These are phyloP conservation scores for Heliconius sara DNA, from an alignment of 2,888 invertebrate species.

Conservation along the genomic window DNA sequence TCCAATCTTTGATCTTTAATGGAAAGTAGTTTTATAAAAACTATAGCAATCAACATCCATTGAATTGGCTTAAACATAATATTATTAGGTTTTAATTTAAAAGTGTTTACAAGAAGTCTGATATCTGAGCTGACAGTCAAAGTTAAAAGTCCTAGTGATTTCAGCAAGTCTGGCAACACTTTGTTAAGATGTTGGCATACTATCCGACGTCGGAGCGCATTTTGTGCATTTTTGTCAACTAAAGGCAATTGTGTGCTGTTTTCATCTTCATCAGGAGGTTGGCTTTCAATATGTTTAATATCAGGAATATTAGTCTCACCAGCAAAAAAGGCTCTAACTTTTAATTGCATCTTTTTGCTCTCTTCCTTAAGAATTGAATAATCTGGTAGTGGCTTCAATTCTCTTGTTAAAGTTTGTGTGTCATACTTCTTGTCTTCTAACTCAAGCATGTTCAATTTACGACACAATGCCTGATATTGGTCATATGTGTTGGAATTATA, in stretches of 20 bases:
- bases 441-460: conserved; percentile 85
- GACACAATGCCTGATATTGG: conserved; percentile 85
- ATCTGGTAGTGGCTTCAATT: conserved; percentile 85
- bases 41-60: conserved; percentile 88
- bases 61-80: conserved; percentile 88
- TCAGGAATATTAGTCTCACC: conserved; percentile 78
- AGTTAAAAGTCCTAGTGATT: conserved; percentile 75
- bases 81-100: conserved; percentile 87
- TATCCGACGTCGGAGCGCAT: conserved; percentile 87
- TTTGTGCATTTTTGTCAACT: conserved; percentile 87
- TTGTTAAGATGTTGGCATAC: conserved; percentile 87
- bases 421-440: conserved; percentile 85
- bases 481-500: conserved; percentile 75
- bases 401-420: conserved; percentile 63
- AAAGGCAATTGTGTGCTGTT: conserved; percentile 83
- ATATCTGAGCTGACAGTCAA: conserved; percentile 75
- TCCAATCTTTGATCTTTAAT: conserved; percentile 67
- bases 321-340: conserved; percentile 86
- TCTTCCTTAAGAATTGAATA: conserved; percentile 85
- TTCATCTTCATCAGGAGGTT: conserved; percentile 58
- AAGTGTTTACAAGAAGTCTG: conserved; percentile 84
- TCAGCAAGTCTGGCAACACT: conserved; percentile 84
- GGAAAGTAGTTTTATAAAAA: conserved; percentile 86
- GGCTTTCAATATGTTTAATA: conserved; percentile 43
- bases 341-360: conserved; percentile 85